phyloP scores from a whole-genome alignment of 2,113 vertebrate species.

The Acrocephalus kingi region DNA sequence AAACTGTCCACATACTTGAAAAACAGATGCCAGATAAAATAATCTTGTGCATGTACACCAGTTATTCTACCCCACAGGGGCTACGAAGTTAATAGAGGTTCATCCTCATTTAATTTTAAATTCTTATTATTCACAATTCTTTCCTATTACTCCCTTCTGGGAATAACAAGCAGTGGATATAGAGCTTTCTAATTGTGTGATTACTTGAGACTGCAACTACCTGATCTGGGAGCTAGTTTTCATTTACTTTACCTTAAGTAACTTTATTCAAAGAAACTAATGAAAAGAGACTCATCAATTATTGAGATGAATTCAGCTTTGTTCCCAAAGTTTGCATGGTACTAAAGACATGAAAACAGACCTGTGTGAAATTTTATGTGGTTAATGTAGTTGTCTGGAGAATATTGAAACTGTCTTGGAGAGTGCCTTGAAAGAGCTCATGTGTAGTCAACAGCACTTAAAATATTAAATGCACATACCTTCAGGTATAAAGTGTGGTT shows the following conservation, averaged over 20 bases:
- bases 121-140: slow-evolving; percentile 16
- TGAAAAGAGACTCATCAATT: slow-evolving; percentile 45
- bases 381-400: background rate
- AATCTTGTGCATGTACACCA: background rate
- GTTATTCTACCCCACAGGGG: background rate
- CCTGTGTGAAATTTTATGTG: background rate
- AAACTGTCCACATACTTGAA: background rate
- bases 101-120: background rate
- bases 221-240: slow-evolving; percentile 17
- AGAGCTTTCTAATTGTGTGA: slow-evolving; percentile 24
- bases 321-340: background rate
- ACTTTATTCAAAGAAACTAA: slow-evolving; percentile 35
- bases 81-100: background rate
- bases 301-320: slow-evolving; percentile 47
- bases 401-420: background rate
- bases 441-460: background rate
- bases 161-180: background rate
- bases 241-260: slow-evolving; percentile 43
- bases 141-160: background rate
- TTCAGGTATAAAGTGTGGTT: background rate
- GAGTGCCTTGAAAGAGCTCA: background rate
- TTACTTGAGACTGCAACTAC: slow-evolving; percentile 19
- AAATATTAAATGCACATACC: background rate
- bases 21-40: background rate
- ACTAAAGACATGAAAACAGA: background rate